Evolutionary conservation across 2,888 invertebrate species (phyloP), one percentile per base, ranked within the genome.

Genomic region (Coleophora flavipennella): DNA sequence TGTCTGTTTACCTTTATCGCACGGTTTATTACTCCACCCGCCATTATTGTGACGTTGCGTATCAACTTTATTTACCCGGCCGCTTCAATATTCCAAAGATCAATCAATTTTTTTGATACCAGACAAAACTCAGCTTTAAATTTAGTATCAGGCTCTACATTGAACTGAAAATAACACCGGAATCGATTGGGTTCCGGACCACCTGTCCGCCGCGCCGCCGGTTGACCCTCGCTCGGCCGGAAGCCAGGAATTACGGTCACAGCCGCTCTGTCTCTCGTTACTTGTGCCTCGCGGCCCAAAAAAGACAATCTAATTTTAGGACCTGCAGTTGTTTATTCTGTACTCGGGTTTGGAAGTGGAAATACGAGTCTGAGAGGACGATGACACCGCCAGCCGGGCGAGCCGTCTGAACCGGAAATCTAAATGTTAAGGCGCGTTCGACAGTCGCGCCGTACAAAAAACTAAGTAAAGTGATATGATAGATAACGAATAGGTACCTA

Each of bases 21-120:
- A 58, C 62, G 67, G 74, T 77, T 74, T 78, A 77, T 78, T 7
- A 29, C 29, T 10, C 67, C 55, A 62, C 52, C 59, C 41, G 59
- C 20, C 66, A 64, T 66, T 71, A 79, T 80, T 77, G 75, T 71
- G 68, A 69, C 57, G 59, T 70, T 64, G 58, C 49, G 53, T 55
- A n/a, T 27, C 20, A 6, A 20, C 20, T 20, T 6, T 20, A 20
- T 20, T 20, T 4, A 20, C 20, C 20, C 6, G 6, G 3, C 20
- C 20, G 3, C 6, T 20, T 20, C 20, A 20, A 20, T 20, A 3
- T 20, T 20, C 20, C 20, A 20, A 20, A 20, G 20, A 20, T 20
- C 20, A 20, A 20, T n/a, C n/a, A n/a, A 6, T 20, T 20, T 4
- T 20, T 20, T 20, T 20, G 20, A 20, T 20, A 20, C 20, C n/a